These are phyloP conservation scores for Addax nasomaculatus DNA, from an alignment of 2,113 vertebrate species.

Conservation along the genomic window DNA sequence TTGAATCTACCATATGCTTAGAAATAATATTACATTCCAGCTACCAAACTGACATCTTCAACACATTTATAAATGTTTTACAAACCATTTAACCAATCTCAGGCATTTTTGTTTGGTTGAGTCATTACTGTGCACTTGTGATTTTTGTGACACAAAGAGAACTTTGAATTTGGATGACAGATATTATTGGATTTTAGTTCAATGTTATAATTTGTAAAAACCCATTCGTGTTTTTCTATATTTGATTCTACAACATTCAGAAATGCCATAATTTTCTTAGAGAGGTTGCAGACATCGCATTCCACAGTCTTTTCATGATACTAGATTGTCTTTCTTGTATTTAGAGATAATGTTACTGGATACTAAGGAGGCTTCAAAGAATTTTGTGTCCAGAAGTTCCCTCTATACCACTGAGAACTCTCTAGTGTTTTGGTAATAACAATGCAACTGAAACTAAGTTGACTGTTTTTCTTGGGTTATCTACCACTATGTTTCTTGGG, in stretches of 20 bases:
- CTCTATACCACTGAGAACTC: not conserved
- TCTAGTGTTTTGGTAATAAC: not conserved
- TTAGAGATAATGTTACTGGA: not conserved
- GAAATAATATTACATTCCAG: not conserved
- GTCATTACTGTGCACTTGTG: not conserved
- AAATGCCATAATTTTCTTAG: not conserved
- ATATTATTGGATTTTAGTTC: not conserved
- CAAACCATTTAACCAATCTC: not conserved
- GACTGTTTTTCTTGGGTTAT: not conserved
- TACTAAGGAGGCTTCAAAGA: not conserved
- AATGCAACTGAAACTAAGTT: not conserved
- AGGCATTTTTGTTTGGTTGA: not conserved
- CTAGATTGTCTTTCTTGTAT: not conserved
- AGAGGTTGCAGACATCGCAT: not conserved
- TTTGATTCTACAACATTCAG: not conserved
- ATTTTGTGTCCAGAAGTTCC: not conserved
- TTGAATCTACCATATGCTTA: not conserved
- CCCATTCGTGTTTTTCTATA: not conserved
- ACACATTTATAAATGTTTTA: slow-evolving; percentile 9
- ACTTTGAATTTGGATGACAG: not conserved
- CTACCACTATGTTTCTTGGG: not conserved
- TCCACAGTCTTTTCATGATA: not conserved
- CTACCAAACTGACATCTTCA: not conserved
- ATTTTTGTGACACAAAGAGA: not conserved
- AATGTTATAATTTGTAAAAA: not conserved